Evolutionary conservation across 2,888 invertebrate genomes (phyloP).

Genomic region (Pristionchus exspectatus): DNA sequence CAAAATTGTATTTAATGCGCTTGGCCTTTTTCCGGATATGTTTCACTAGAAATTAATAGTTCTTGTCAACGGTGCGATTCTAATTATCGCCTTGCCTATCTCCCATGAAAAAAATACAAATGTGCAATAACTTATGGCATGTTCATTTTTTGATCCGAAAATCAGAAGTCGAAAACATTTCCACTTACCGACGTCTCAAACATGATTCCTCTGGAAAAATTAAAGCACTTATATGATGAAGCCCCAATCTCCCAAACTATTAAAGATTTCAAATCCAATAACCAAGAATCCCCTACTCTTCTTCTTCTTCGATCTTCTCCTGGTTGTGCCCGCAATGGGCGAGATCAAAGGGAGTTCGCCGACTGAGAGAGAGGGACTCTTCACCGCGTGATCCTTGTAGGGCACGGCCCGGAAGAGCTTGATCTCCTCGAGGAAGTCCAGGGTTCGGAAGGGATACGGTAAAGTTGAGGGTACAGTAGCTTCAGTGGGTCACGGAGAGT

Average conservation of each 20-base stretch:
- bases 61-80: neutral
- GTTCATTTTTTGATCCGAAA: neutral
- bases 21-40: neutral
- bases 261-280: too few species aligned
- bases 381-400: conserved; percentile 38
- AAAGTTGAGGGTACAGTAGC: neutral
- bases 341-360: neutral
- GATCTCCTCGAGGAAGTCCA: neutral
- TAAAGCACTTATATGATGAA: too few species aligned
- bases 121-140: neutral
- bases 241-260: too few species aligned
- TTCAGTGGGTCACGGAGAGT: neutral
- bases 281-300: neutral
- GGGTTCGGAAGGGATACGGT: neutral
- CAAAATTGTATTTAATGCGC: neutral
- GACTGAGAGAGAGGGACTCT: neutral
- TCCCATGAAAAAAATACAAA: neutral
- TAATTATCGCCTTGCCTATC: neutral
- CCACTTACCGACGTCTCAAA: too few species aligned
- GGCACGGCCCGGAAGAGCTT: conserved; percentile 31
- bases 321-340: neutral
- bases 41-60: neutral
- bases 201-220: too few species aligned
- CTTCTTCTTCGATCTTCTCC: conserved; percentile 36
- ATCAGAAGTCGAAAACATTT: neutral